Evolutionary conservation across 2,888 invertebrate genomes (phyloP).

Genomic region (Anodontia alba): DNA sequence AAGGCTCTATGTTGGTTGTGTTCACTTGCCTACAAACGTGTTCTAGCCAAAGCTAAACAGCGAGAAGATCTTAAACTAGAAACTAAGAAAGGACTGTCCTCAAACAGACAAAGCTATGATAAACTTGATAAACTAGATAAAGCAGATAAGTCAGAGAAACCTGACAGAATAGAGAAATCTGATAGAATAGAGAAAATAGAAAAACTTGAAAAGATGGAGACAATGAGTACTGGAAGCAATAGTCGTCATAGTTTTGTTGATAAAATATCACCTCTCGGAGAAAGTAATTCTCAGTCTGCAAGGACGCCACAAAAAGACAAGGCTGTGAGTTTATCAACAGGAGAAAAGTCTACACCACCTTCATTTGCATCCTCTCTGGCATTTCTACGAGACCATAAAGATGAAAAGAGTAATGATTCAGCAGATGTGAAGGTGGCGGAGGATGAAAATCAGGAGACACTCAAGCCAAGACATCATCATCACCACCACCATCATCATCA

Average conservation of each 20-base stretch:
- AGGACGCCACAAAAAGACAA: slow-evolving; percentile 54
- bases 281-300: slow-evolving; percentile 44
- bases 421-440: slow-evolving; percentile 52
- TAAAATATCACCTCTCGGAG: slow-evolving; percentile 59
- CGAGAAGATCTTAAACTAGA: slow-evolving; percentile 62
- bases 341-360: slow-evolving; percentile 60
- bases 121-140: slow-evolving; percentile 64
- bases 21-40: slow-evolving; percentile 95
- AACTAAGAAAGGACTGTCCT: slow-evolving; percentile 59
- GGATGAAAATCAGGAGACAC: slow-evolving; percentile 55
- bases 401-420: slow-evolving; percentile 61
- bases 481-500: slow-evolving; percentile 67
- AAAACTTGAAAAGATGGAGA: slow-evolving; percentile 59
- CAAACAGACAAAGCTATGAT: slow-evolving; percentile 57
- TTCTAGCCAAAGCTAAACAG: slow-evolving; percentile 91
- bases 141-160: neutral
- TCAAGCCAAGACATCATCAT: slow-evolving; percentile 66
- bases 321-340: slow-evolving; percentile 42
- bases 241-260: slow-evolving; percentile 53
- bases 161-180: slow-evolving; percentile 34
- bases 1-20: slow-evolving; percentile 98
- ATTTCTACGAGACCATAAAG: slow-evolving; percentile 58
- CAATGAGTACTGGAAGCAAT: slow-evolving; percentile 52
- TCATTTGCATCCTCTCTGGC: slow-evolving; percentile 60
- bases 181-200: slow-evolving; percentile 63